Percentiles rank a stretch among this genome's conserved stretches.
Evolutionary conservation across 2,113 vertebrate species (phyloP).

Genomic region (Triplophysa rosa): DNA sequence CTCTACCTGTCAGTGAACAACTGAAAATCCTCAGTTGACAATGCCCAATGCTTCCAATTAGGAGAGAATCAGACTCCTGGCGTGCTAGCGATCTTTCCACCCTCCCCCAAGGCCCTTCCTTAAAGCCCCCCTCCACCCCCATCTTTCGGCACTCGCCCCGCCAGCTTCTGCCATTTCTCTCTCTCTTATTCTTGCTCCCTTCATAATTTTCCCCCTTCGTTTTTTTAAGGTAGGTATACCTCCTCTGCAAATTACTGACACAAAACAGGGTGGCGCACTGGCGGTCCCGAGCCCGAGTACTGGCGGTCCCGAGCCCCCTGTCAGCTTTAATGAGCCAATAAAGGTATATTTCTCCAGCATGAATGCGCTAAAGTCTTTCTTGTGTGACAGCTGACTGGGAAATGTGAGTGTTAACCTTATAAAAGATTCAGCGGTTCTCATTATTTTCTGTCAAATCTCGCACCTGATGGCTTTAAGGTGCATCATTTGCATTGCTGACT

Average conservation of each 20-base stretch:
- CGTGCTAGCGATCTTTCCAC: constrained; percentile 90
- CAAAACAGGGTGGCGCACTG: constrained; percentile 90
- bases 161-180: constrained; percentile 68
- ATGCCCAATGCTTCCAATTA: constrained; percentile 99
- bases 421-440: constrained; percentile 99
- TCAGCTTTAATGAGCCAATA: constrained; percentile 99
- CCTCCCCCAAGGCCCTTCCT: constrained; percentile 79
- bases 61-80: constrained; percentile 89
- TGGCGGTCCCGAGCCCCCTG: constrained; percentile 87
- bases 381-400: constrained; percentile 99
- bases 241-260: constrained; percentile 96
- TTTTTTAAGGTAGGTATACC: constrained; percentile 71
- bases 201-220: constrained; percentile 70
- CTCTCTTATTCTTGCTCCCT: constrained; percentile 56
- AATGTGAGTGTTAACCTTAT: constrained; percentile 99
- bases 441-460: constrained; percentile 99
- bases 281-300: constrained; percentile 66
- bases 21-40: constrained; percentile 98
- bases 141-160: constrained; percentile 62
- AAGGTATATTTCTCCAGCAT: constrained; percentile 89
- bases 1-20: constrained; percentile 96
- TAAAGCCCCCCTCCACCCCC: constrained; percentile 36
- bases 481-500: constrained; percentile 93
- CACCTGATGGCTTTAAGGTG: constrained; percentile 86
- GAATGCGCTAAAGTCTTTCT: constrained; percentile 98